Evolutionary conservation across 2,113 vertebrate species (phyloP), one percentile per base, ranked within the genome.

Genomic region (Plestiodon gilberti): DNA sequence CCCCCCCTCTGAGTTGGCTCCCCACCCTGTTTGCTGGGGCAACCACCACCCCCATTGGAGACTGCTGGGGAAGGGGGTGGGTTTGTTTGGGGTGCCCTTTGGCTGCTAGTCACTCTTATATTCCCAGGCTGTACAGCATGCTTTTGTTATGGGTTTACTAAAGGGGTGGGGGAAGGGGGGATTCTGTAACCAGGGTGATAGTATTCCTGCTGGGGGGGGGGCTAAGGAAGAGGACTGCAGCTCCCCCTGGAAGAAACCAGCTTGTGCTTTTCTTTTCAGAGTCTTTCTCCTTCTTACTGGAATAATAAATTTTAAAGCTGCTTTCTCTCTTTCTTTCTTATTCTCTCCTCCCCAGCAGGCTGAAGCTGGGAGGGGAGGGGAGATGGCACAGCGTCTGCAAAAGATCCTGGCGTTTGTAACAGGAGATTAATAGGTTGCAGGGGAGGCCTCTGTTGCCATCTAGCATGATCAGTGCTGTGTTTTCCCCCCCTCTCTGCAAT

Each of bases 121-220:
- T n/a, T 33, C 70, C 71, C 62, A 23, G 38, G 52, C 35, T 79
- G 52, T 38, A 14, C 64, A 59, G 77, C 67, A n/a, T 33, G 55
- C 67, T 86, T 86, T 86, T 86, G 84, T 86, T 80, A 73, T 28
- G 67, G 55, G 30, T 48, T n/a, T 35, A 48, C 67, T 48, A 15
- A 35, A 65, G 40, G 38, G 48, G 90, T 89, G 83, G 88, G 84
- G 83, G 91, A 92, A 67, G 78, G 90, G 90, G 87, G 79, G 91
- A 57, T 81, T 80, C 64, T 89, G 94, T 92, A 93, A 94, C 94
- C 92, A 84, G 92, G 90, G 96, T 91, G 95, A 94, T 90, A 38
- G 75, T 67, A 78, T 78, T 69, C 57, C 52, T 91, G 81, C 86
- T 87, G 83, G 74, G 89, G 84, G 92, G 89, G 88, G 86, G 1